Percentiles rank a stretch among this genome's conserved stretches.
Conservation (phyloP, 2,797 vertebrate genomes). For the Coreius guichenoti region DNA sequence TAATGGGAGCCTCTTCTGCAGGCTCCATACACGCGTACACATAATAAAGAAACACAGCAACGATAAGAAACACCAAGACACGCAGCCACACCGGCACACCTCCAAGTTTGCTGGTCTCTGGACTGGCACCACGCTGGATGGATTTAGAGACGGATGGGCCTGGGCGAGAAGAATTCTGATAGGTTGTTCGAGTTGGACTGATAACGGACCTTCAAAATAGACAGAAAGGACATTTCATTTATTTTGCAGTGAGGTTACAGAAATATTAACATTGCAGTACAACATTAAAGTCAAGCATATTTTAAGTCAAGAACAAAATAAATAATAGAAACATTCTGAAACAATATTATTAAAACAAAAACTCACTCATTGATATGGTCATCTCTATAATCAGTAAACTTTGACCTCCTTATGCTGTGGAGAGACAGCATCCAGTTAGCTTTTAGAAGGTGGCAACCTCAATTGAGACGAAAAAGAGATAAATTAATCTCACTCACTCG, state of each 20-base stretch:
- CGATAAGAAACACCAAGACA: constrained; percentile 67
- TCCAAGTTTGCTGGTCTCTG: constrained; percentile 39
- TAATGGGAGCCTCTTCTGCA: constrained; percentile 52
- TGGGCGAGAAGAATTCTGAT: constrained; percentile 53
- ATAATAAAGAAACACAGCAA: constrained; percentile 70
- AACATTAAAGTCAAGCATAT: neutral
- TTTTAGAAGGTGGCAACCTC: neutral
- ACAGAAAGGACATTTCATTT: constrained; percentile 13
- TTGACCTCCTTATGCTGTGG: constrained; percentile 10
- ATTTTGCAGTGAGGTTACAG: neutral
- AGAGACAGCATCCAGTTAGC: neutral
- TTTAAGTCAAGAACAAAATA: neutral
- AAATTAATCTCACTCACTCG: neutral
- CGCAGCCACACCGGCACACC: constrained; percentile 55
- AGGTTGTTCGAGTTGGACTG: constrained; percentile 49
- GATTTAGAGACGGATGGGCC: constrained; percentile 46
- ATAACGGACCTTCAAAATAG: constrained; percentile 60
- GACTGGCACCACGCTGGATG: constrained; percentile 22
- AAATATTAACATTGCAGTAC: neutral
- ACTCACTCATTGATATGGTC: constrained; percentile 56
- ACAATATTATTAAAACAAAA: neutral
- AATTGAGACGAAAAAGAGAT: neutral
- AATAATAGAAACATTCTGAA: neutral
- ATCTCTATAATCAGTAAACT: constrained; percentile 4
- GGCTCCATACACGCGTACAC: constrained; percentile 64